These are phyloP conservation scores for Galeopsomyia nigrocyanea DNA, from an alignment of 2,888 invertebrate genomes.

Conservation along the genomic window DNA sequence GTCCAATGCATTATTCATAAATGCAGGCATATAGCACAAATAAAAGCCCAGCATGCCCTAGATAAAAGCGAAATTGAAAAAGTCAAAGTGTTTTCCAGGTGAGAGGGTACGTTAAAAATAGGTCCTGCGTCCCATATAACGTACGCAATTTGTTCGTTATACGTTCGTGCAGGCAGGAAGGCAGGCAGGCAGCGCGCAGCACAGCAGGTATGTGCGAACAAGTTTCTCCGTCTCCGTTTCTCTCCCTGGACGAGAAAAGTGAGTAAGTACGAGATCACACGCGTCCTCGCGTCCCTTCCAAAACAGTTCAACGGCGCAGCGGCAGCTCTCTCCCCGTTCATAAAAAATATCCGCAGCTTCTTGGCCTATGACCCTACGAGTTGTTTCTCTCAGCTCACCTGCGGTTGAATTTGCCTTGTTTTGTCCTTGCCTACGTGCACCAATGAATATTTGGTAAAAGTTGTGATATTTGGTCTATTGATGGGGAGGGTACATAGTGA, in stretches of 20 bases:
- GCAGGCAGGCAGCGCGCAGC: too few species aligned
- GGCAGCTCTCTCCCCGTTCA: not conserved
- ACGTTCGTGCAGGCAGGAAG: too few species aligned
- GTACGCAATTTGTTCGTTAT: slow-evolving; percentile 36
- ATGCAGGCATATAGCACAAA: too few species aligned
- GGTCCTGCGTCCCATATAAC: slow-evolving; percentile 19
- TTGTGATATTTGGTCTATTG: slow-evolving; percentile 8
- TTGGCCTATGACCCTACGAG: slow-evolving; percentile 30
- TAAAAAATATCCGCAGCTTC: slow-evolving; percentile 21
- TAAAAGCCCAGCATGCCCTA: too few species aligned
- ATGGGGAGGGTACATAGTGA: not conserved
- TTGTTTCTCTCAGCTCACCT: slow-evolving; percentile 34
- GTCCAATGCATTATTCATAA: too few species aligned
- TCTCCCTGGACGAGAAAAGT: slow-evolving; percentile 15
- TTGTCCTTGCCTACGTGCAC: too few species aligned
- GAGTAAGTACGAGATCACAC: slow-evolving; percentile 6
- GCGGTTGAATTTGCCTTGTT: too few species aligned
- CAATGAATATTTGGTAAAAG: too few species aligned
- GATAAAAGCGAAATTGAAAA: too few species aligned
- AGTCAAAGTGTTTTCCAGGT: too few species aligned
- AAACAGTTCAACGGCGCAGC: slow-evolving; percentile 41
- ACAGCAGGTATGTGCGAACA: slow-evolving; percentile 22
- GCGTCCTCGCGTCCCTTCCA: slow-evolving; percentile 17
- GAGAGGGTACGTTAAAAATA: slow-evolving; percentile 19
- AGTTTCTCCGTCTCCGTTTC: slow-evolving; percentile 29